Evolutionary conservation across 2,797 vertebrate genomes (phyloP).

Genomic region (Loriculus beryllinus): DNA sequence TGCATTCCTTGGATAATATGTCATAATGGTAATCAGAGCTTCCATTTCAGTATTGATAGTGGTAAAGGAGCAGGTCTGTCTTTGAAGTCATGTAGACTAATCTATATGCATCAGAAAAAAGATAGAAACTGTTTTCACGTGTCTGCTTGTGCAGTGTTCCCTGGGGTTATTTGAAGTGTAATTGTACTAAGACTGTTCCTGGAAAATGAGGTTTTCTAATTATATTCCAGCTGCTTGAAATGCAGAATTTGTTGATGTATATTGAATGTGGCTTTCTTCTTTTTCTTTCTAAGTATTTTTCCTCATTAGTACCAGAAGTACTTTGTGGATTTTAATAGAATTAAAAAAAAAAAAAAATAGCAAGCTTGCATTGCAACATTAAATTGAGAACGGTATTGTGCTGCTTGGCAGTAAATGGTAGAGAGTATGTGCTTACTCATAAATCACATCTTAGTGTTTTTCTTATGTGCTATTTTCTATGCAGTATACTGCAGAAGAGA

Average conservation of each 20-base stretch:
- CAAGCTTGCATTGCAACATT: neutral
- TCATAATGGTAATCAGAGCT: neutral
- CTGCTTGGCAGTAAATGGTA: neutral
- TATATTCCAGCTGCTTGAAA: neutral
- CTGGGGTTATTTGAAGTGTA: neutral
- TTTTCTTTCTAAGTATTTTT: neutral
- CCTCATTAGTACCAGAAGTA: neutral
- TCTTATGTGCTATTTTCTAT: neutral
- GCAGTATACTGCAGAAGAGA: neutral
- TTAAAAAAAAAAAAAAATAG: neutral
- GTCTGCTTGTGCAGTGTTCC: neutral
- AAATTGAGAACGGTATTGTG: neutral
- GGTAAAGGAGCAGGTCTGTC: neutral
- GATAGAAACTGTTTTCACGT: neutral
- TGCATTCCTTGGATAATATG: neutral
- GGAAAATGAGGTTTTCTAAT: neutral
- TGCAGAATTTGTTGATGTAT: neutral
- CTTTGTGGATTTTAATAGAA: neutral
- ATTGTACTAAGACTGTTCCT: neutral
- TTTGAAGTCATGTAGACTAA: neutral
- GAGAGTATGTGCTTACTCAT: neutral
- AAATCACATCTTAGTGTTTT: neutral
- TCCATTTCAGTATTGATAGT: neutral
- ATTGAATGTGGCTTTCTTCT: neutral
- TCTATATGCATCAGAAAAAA: neutral